Conservation (phyloP, 2,113 vertebrate genomes). For the Piprites chloris region DNA sequence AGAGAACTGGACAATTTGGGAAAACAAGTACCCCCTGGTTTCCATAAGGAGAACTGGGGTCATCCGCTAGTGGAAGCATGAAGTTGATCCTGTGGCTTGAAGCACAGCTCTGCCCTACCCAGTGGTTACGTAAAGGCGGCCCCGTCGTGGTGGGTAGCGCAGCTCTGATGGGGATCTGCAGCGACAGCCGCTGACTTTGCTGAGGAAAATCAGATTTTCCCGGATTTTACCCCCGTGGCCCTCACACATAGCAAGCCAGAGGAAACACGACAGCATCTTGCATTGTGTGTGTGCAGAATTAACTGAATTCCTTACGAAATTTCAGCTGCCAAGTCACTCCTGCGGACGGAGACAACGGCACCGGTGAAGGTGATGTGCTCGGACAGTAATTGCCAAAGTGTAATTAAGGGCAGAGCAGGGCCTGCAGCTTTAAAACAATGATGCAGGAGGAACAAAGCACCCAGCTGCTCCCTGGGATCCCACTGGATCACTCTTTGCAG, state of each 20-base stretch:
- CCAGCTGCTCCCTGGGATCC: not conserved
- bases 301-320: not conserved
- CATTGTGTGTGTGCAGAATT: not conserved
- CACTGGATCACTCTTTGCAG: rapidly evolving
- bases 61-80: rapidly evolving
- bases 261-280: not conserved
- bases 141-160: rapidly evolving
- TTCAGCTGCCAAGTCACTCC: not conserved
- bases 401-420: not conserved
- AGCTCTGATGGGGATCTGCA: not conserved
- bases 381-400: not conserved
- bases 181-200: not conserved
- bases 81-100: rapidly evolving
- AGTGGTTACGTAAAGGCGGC: rapidly evolving
- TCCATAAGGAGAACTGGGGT: rapidly evolving
- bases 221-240: not conserved
- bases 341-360: rapidly evolving
- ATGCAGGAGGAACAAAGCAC: not conserved
- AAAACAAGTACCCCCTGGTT: not conserved
- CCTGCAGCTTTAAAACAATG: not conserved
- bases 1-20: rapidly evolving
- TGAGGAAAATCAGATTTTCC: not conserved
- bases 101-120: not conserved
- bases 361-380: not conserved
- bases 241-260: not conserved